phyloP scores from a whole-genome alignment of 2,888 invertebrate species.

The Orthosia gothica region DNA sequence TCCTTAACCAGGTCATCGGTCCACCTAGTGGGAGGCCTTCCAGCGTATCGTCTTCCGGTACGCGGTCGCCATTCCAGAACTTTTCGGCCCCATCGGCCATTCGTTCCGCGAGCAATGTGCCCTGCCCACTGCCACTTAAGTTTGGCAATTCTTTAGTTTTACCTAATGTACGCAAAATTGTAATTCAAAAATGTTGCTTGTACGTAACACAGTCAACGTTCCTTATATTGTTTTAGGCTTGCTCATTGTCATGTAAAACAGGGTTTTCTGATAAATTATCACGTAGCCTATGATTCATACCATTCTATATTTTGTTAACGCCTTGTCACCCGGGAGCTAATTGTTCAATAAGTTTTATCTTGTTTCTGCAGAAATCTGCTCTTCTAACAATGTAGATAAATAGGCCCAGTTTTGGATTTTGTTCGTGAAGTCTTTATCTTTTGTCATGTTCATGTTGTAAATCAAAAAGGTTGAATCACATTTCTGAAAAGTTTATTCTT shows the following conservation, averaged over 20 bases:
- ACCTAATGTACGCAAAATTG: neutral
- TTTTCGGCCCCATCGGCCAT: too few relatives aligned
- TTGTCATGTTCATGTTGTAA: constrained; percentile 17
- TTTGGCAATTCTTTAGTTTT: too few relatives aligned
- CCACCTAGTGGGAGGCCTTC: too few relatives aligned
- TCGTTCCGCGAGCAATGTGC: too few relatives aligned
- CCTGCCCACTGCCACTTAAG: too few relatives aligned
- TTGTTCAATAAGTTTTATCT: constrained; percentile 22
- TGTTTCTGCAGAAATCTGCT: constrained; percentile 21
- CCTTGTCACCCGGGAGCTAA: neutral
- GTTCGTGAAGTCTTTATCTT: constrained; percentile 7
- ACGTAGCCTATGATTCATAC: constrained; percentile 24
- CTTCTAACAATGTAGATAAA: constrained; percentile 10
- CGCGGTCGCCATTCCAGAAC: too few relatives aligned
- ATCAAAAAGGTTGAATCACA: constrained; percentile 18
- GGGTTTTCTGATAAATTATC: constrained; percentile 13
- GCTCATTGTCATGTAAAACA: constrained; percentile 20
- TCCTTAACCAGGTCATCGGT: too few relatives aligned
- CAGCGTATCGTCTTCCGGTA: too few relatives aligned
- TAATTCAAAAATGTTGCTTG: neutral
- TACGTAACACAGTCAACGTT: neutral
- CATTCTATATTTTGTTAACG: constrained; percentile 29
- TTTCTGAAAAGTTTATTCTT: constrained; percentile 25
- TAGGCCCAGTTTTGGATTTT: neutral
- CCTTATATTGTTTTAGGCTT: constrained; percentile 8